Percentiles rank a stretch among this genome's conserved stretches.
Evolutionary conservation across 2,797 vertebrate species (phyloP).

Genomic region (Cossypha dichroa): DNA sequence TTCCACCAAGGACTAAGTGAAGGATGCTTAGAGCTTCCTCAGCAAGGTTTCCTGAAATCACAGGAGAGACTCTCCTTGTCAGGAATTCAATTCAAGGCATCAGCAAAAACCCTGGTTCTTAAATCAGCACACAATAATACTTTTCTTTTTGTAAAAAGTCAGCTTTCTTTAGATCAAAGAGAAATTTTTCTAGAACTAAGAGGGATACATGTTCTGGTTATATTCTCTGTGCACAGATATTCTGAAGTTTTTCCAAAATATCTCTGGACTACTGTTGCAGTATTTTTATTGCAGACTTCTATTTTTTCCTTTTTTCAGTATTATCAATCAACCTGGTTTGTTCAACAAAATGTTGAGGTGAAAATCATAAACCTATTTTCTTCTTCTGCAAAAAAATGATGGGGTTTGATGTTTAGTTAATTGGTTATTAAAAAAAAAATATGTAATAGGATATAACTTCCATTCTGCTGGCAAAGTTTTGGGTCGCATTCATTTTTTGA

Average conservation of each 20-base stretch:
- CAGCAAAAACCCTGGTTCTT: neutral
- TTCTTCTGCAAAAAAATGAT: neutral
- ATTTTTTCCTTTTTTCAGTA: neutral
- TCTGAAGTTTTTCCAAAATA: neutral
- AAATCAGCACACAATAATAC: neutral
- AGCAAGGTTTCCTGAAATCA: neutral
- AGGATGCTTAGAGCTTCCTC: neutral
- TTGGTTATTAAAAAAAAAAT: neutral
- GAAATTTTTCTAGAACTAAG: neutral
- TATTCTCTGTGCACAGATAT: neutral
- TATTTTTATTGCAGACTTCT: neutral
- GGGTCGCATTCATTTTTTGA: neutral
- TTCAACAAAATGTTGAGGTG: neutral
- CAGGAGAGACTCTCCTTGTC: neutral
- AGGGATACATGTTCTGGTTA: accelerated
- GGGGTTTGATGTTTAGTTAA: accelerated
- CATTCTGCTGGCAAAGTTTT: neutral
- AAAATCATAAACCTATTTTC: neutral
- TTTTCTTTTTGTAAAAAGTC: neutral
- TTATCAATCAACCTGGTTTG: neutral
- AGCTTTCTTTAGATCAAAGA: neutral
- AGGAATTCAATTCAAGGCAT: neutral
- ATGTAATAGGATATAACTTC: neutral
- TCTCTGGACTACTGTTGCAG: neutral
- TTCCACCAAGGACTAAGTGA: neutral